phyloP scores from a whole-genome alignment of 2,888 invertebrate species.

The Mellilla xanthometata region DNA sequence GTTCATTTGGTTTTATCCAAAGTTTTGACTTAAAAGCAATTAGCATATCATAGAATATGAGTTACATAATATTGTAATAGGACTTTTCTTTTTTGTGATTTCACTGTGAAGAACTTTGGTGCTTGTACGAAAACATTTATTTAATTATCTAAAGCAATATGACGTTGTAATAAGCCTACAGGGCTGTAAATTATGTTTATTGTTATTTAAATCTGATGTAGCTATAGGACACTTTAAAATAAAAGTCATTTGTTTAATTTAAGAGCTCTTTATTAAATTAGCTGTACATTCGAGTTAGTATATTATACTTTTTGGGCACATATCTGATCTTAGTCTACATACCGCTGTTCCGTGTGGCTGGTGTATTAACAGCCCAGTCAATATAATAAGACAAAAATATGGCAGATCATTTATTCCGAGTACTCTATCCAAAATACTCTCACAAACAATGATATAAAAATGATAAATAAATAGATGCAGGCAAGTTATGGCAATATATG shows the following conservation, averaged over 20 bases:
- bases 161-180: conserved; percentile 15
- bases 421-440: conserved; percentile 75
- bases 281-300: conserved; percentile 84
- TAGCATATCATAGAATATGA: too few species aligned
- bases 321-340: conserved; percentile 77
- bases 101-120: conserved; percentile 3
- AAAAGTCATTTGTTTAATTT: conserved; percentile 45
- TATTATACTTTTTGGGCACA: conserved; percentile 82
- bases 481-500: conserved; percentile 80
- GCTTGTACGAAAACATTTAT: conserved; percentile 4
- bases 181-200: conserved; percentile 21
- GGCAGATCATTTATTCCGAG: conserved; percentile 82
- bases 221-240: conserved; percentile 26
- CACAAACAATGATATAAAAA: conserved; percentile 70
- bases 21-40: too few species aligned
- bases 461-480: conserved; percentile 80
- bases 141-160: conserved; percentile 7
- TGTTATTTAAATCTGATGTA: conserved; percentile 28
- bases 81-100: not conserved
- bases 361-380: conserved; percentile 74
- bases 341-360: conserved; percentile 65
- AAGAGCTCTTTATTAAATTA: conserved; percentile 82
- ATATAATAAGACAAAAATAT: conserved; percentile 78
- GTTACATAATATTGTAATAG: too few species aligned
- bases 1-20: too few species aligned